These are phyloP conservation scores for Psammodynastes pulverulentus DNA, from an alignment of 2,113 vertebrate species.

Conservation along the genomic window DNA sequence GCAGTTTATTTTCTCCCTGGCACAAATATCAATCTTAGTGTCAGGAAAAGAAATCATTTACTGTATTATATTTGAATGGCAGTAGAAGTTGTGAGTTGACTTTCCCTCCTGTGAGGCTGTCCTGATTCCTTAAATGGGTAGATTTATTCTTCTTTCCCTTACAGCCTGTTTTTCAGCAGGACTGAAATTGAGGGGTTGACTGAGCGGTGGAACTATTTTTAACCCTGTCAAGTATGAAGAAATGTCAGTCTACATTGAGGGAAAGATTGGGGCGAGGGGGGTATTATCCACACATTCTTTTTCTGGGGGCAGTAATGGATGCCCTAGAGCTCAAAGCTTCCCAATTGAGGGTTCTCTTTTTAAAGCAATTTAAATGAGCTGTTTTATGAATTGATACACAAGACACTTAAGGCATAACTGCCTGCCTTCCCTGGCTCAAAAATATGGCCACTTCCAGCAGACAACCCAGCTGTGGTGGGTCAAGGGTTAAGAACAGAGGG, in stretches of 20 bases:
- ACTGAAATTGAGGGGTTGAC: not conserved
- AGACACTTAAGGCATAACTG: not conserved
- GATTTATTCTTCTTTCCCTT: not conserved
- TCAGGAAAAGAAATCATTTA: not conserved
- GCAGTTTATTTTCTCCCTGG: not conserved
- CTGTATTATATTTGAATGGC: not conserved
- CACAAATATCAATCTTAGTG: not conserved
- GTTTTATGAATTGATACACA: constrained; percentile 10
- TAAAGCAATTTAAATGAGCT: not conserved
- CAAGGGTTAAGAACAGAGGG: constrained; percentile 2
- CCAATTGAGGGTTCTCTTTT: not conserved
- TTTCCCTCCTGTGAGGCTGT: not conserved
- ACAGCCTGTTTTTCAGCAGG: not conserved
- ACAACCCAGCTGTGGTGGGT: not conserved
- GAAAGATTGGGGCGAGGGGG: not conserved
- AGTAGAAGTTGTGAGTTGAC: not conserved
- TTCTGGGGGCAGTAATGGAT: not conserved
- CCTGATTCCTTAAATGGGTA: not conserved
- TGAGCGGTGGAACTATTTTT: not conserved
- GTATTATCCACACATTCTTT: not conserved
- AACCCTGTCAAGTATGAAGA: not conserved
- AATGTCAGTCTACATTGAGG: not conserved
- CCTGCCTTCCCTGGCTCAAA: constrained; percentile 7
- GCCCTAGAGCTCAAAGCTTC: not conserved
- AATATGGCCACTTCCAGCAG: not conserved